Evolutionary conservation across 2,113 vertebrate genomes (phyloP).

Genomic region (Pluvianellus socialis): DNA sequence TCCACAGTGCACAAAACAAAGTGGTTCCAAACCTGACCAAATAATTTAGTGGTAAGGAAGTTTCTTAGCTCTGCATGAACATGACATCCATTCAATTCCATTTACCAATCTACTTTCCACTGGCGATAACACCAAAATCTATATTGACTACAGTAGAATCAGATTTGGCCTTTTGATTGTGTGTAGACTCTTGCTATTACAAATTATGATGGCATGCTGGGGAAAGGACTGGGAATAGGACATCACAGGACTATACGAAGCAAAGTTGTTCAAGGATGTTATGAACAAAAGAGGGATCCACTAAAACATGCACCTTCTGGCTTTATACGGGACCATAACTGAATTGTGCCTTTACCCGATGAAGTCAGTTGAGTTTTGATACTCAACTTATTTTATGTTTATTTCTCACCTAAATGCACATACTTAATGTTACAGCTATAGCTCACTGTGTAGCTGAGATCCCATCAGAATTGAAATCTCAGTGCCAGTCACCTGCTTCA

Average conservation of each 20-base stretch:
- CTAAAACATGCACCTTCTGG: background rate
- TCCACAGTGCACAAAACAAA: background rate
- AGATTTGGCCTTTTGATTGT: background rate
- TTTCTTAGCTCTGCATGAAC: background rate
- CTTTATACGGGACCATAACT: background rate
- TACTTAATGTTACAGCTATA: background rate
- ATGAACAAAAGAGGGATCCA: background rate
- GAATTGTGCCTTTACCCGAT: background rate
- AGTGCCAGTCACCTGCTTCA: slow-evolving; percentile 48
- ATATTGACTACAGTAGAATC: background rate
- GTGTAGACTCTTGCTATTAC: background rate
- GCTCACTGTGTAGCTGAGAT: background rate
- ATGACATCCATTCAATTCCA: background rate
- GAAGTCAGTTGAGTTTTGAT: background rate
- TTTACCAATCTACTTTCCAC: background rate
- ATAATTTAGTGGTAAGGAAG: background rate
- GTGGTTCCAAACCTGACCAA: background rate
- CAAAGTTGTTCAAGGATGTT: background rate
- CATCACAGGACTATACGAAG: background rate
- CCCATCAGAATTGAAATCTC: slow-evolving; percentile 39
- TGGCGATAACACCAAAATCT: background rate
- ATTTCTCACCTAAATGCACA: background rate
- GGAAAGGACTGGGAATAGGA: background rate
- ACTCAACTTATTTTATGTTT: background rate
- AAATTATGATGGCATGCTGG: background rate